These are phyloP conservation scores for Bergia sp. DNA, from an alignment of 92 coral and sea anemone genomes.

Conservation along the genomic window DNA sequence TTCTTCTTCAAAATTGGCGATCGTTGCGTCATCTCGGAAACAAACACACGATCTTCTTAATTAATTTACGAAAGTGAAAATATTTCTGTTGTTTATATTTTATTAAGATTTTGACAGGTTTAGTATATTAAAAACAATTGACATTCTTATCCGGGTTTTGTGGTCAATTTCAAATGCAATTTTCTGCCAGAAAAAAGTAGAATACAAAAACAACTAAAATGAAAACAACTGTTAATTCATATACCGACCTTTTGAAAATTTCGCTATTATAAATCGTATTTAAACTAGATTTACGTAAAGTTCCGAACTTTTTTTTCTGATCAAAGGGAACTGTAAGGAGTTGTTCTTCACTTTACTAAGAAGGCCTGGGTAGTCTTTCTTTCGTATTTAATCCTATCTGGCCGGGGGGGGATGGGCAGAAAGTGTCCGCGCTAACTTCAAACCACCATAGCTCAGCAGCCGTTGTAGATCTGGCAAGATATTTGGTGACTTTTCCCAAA, in stretches of 20 bases:
- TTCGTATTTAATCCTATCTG: no score
- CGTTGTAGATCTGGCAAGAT: no score
- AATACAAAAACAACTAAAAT: background rate
- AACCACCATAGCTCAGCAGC: no score
- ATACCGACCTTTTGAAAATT: background rate
- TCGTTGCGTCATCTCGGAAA: background rate
- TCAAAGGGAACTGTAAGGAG: no score
- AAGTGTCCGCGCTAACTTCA: no score
- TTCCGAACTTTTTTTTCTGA: no score
- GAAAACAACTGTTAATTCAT: background rate
- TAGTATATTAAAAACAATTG: background rate
- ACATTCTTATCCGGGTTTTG: background rate
- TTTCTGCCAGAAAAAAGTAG: background rate
- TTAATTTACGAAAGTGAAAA: background rate
- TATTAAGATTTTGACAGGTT: background rate
- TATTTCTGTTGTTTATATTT: no score
- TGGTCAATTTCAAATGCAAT: background rate
- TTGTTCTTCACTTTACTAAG: no score
- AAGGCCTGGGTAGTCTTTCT: no score
- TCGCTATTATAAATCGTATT: background rate
- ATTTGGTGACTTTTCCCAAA: no score
- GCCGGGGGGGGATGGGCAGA: no score
- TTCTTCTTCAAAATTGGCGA: background rate
- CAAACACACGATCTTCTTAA: background rate
- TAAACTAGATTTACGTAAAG: no score